Evolutionary conservation across 2,888 invertebrate species (phyloP).

Genomic region (Drosophila robusta): DNA sequence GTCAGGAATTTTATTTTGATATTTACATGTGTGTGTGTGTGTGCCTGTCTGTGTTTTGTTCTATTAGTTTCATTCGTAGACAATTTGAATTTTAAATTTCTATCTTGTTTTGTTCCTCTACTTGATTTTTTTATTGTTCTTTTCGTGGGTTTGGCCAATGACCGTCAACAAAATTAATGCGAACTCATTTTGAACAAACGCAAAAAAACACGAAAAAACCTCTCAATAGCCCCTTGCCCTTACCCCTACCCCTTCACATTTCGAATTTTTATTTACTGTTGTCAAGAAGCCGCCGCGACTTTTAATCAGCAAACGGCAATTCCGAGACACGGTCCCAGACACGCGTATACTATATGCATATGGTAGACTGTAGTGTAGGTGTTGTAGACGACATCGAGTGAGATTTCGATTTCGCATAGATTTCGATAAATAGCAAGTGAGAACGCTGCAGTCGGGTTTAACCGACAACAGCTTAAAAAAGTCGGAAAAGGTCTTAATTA

Average conservation of each 20-base stretch:
- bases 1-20: constrained; percentile 76
- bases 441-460: too few species aligned
- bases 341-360: constrained; percentile 2
- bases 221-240: constrained; percentile 11
- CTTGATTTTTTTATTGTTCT: constrained; percentile 4
- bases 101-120: constrained; percentile 28
- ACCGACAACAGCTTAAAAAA: too few species aligned
- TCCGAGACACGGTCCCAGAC: constrained; percentile 43
- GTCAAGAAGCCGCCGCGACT: constrained; percentile 51
- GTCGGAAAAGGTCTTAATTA: too few species aligned
- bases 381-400: constrained; percentile 15
- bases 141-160: constrained; percentile 51
- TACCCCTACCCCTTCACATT: constrained; percentile 7
- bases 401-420: constrained; percentile 26
- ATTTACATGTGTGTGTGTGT: constrained; percentile 27
- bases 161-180: constrained; percentile 50
- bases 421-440: constrained; percentile 8
- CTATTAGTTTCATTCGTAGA: constrained; percentile 49
- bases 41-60: constrained; percentile 26
- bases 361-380: constrained; percentile 1
- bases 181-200: constrained; percentile 37
- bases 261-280: constrained; percentile 38
- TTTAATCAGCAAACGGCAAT: constrained; percentile 57
- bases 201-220: constrained; percentile 14
- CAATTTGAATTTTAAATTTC: constrained; percentile 65